Evolutionary conservation across 1,140 invertebrate genomes (phyloP).

Genomic region (Protaetia brevitarsis): DNA sequence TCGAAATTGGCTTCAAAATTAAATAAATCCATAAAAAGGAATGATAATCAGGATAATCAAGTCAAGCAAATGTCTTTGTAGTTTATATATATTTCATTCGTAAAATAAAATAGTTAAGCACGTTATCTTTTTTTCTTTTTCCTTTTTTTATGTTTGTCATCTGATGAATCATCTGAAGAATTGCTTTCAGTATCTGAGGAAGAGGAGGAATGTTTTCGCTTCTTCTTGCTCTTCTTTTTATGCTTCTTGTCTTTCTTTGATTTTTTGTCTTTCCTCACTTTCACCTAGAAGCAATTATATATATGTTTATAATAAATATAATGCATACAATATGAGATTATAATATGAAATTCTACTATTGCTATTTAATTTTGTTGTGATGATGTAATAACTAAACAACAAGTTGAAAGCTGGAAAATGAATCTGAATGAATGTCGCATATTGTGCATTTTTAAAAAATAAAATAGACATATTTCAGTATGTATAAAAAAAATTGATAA

Average conservation of each 20-base stretch:
- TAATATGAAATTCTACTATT: too few species aligned
- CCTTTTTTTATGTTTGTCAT: constrained; percentile 15
- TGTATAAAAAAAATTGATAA: too few species aligned
- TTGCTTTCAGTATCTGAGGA: background rate
- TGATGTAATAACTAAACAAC: too few species aligned
- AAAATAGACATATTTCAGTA: too few species aligned
- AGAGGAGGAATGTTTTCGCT: background rate
- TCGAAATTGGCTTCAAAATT: background rate
- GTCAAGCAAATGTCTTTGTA: background rate
- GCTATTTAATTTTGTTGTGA: too few species aligned
- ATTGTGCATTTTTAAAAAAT: too few species aligned
- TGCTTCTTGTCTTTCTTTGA: constrained; percentile 38
- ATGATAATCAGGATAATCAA: background rate
- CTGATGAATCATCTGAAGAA: background rate
- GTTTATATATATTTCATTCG: background rate
- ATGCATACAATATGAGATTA: too few species aligned
- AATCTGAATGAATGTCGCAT: too few species aligned
- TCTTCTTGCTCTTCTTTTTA: constrained; percentile 23
- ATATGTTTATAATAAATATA: background rate
- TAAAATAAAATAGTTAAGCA: background rate
- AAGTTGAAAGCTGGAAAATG: too few species aligned
- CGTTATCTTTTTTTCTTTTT: constrained; percentile 18
- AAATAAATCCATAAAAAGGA: background rate
- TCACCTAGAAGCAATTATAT: background rate
- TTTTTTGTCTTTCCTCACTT: constrained; percentile 27